phyloP scores from a whole-genome alignment of 2,797 vertebrate species.

The Galagoides demidoff region DNA sequence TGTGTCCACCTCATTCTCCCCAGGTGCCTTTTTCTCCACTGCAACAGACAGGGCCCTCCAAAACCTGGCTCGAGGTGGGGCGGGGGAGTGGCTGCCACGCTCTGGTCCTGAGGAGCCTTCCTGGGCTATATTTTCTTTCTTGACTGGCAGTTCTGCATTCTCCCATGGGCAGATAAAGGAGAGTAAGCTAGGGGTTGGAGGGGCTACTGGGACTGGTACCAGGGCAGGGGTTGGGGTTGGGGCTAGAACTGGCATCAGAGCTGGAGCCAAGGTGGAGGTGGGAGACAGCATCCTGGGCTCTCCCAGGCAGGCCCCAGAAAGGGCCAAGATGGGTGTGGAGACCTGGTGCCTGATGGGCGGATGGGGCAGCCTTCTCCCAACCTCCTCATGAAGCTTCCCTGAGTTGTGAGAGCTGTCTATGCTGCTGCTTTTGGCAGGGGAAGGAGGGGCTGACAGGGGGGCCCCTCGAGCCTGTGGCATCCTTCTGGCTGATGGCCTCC shows the following conservation, averaged over 20 bases:
- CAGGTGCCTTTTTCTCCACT: constrained; percentile 34
- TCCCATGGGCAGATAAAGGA: constrained; percentile 75
- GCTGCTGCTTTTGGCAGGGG: constrained; percentile 86
- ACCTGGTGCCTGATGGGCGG: constrained; percentile 83
- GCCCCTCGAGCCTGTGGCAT: constrained; percentile 61
- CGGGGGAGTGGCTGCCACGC: neutral
- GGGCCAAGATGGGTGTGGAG: constrained; percentile 70
- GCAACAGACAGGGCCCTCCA: constrained; percentile 75
- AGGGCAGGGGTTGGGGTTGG: neutral
- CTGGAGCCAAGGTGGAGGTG: constrained; percentile 58
- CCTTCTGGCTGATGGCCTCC: constrained; percentile 70
- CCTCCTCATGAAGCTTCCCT: constrained; percentile 67
- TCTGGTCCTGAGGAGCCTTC: neutral
- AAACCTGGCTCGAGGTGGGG: constrained; percentile 52
- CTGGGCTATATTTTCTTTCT: constrained; percentile 57
- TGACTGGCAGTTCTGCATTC: constrained; percentile 66
- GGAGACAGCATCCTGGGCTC: constrained; percentile 72
- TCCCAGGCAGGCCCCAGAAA: constrained; percentile 21
- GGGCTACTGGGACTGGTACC: neutral
- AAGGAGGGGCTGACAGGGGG: constrained; percentile 87
- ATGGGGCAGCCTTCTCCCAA: constrained; percentile 62
- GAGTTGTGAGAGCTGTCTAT: constrained; percentile 59
- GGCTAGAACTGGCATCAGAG: constrained; percentile 23
- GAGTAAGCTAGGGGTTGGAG: constrained; percentile 8
- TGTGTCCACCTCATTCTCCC: constrained; percentile 64